These are phyloP conservation scores for Endomychus coccineus DNA, from an alignment of 2,888 invertebrate genomes.

Conservation along the genomic window DNA sequence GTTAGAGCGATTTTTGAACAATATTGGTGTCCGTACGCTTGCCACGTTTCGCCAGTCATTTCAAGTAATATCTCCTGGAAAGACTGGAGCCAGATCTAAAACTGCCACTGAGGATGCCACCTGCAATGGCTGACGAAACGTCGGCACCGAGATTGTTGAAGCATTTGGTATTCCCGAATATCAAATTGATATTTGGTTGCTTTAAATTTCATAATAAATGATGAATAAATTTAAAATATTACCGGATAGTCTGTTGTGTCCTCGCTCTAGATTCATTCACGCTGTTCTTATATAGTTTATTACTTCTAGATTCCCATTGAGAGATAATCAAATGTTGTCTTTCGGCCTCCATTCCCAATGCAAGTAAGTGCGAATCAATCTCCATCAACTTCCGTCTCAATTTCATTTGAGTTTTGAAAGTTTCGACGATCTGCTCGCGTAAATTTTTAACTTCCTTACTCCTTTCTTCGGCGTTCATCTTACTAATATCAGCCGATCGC, in stretches of 20 bases:
- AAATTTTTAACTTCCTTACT: slow-evolving; percentile 52
- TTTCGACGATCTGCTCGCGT: slow-evolving; percentile 78
- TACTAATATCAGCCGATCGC: slow-evolving; percentile 46
- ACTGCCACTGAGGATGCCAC: too few species aligned
- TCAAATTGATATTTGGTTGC: too few species aligned
- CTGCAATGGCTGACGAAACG: too few species aligned
- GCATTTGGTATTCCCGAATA: too few species aligned
- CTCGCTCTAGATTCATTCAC: slow-evolving; percentile 52
- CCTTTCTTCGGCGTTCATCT: slow-evolving; percentile 34
- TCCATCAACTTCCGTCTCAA: slow-evolving; percentile 80
- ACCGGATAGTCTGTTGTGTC: slow-evolving; percentile 57
- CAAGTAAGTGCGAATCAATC: slow-evolving; percentile 80
- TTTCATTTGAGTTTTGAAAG: slow-evolving; percentile 91
- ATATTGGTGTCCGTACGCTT: too few species aligned
- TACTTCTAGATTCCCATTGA: slow-evolving; percentile 82
- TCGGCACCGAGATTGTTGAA: too few species aligned
- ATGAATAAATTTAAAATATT: slow-evolving; percentile 9
- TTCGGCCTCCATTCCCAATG: slow-evolving; percentile 81
- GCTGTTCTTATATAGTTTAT: slow-evolving; percentile 58
- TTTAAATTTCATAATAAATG: too few species aligned
- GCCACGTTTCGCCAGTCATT: too few species aligned
- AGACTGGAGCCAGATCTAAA: too few species aligned
- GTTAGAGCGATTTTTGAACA: too few species aligned
- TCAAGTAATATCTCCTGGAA: too few species aligned
- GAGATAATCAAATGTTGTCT: slow-evolving; percentile 81